Evolutionary conservation across 1,140 invertebrate species (phyloP), one percentile per base, ranked within the genome.

Genomic region (Trissolcus basalis): DNA sequence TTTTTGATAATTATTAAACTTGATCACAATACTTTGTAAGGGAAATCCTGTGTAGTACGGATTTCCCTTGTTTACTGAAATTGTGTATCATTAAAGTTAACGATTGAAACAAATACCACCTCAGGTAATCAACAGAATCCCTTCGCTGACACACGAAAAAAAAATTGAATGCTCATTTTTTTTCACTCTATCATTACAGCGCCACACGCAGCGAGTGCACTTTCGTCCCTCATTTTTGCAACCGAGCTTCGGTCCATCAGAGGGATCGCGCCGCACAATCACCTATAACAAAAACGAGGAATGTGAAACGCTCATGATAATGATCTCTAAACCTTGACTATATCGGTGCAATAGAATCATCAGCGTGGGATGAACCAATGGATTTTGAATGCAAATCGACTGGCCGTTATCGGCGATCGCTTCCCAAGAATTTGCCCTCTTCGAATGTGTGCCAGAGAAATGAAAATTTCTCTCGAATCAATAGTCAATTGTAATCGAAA

Each of bases 61-160:
- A 72, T 59, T 59, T 72, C 55, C 48, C 48, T 39, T 15, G 9
- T 48, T 60, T 15, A 9, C 8, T 47, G 35, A 72, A 64, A 72
- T 59, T 64, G 13, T 32, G n/a, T 45, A 13, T 54, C 53, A 27
- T 27, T 27, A 27, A 27, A 27, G 19, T 27, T 27, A 27, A 27
- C 19, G 19, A 65, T 72, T 72, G 61, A 60, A 73, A 60, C 60
- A 65, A 73, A 60, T 55, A 53, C 16, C 56, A 55, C 55, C 70
- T 65, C 54, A 55, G 50, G 70, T 15, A 73, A 73, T 73, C 61
- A 65, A 36, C 55, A 39, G 14, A 13, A 55, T 67, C 41, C 61
- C 14, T 55, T 65, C 70, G 51, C 65, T 47, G 55, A 15, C 35
- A 13, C 13, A 39, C n/a, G 14, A 19, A 10, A 53, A 72, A 61